These are phyloP conservation scores for Hydrotaea diabolus DNA, from an alignment of 2,888 invertebrate genomes.

Conservation along the genomic window DNA sequence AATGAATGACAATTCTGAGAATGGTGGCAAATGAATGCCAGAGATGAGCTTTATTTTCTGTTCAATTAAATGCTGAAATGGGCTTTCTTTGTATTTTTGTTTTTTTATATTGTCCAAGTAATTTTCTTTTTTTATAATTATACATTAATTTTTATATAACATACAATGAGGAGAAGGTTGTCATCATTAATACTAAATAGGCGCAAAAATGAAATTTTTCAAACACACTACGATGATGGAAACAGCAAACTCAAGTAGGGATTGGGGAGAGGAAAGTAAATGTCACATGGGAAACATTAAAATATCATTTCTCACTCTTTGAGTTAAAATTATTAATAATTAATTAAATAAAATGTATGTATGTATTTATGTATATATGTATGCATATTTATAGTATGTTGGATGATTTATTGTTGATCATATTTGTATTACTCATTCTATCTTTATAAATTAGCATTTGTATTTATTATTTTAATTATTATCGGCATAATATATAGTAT, in stretches of 20 bases:
- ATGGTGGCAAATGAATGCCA: background rate
- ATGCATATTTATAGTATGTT: constrained; percentile 39
- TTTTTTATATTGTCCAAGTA: constrained; percentile 6
- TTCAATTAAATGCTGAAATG: background rate
- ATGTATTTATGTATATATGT: constrained; percentile 42
- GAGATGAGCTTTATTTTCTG: background rate
- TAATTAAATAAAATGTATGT: constrained; percentile 43
- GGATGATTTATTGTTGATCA: background rate
- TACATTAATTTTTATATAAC: constrained; percentile 8
- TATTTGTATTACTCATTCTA: background rate
- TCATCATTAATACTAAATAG: constrained; percentile 27
- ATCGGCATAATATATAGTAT: constrained; percentile 31
- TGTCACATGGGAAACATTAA: constrained; percentile 21
- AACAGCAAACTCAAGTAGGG: constrained; percentile 27
- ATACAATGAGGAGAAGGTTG: constrained; percentile 1
- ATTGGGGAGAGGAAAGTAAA: constrained; percentile 16
- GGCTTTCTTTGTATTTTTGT: background rate
- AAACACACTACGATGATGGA: background rate
- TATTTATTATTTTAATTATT: background rate
- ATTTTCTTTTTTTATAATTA: background rate
- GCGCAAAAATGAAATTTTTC: background rate
- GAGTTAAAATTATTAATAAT: constrained; percentile 50
- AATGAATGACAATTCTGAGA: background rate
- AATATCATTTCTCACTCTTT: constrained; percentile 56
- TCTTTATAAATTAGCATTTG: constrained; percentile 20